These are phyloP conservation scores for Tethya wilhelma DNA, from an alignment of 37 sponge, comb jelly and placozoan species.

Conservation along the genomic window DNA sequence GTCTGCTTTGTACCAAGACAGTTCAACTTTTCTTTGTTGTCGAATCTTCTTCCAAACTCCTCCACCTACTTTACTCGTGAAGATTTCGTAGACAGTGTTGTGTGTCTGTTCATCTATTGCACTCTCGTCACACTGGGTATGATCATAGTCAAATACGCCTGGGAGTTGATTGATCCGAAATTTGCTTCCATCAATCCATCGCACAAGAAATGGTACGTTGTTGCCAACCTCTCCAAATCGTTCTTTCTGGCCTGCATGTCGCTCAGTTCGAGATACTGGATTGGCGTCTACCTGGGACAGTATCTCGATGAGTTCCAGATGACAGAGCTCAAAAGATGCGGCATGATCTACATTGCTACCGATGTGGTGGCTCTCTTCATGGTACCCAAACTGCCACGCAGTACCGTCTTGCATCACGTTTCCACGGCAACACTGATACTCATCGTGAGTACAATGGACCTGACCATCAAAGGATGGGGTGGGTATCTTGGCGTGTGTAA, in stretches of 20 bases:
- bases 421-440: slow-evolving; percentile 50
- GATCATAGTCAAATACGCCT: slow-evolving; percentile 15
- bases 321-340: slow-evolving; percentile 60
- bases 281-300: slow-evolving; percentile 22
- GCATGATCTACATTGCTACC: slow-evolving; percentile 67
- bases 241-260: slow-evolving; percentile 50
- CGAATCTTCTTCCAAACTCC: slow-evolving; percentile 39
- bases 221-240: slow-evolving; percentile 81
- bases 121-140: slow-evolving; percentile 24
- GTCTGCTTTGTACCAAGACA: slow-evolving; percentile 43
- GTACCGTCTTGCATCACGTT: slow-evolving; percentile 78
- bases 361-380: slow-evolving; percentile 80
- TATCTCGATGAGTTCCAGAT: slow-evolving; percentile 45
- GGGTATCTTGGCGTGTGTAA: slow-evolving; percentile 73
- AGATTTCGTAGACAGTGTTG: slow-evolving; percentile 55
- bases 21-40: not conserved
- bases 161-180: slow-evolving; percentile 40
- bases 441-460: slow-evolving; percentile 42
- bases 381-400: slow-evolving; percentile 81
- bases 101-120: slow-evolving; percentile 31
- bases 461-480: slow-evolving; percentile 45
- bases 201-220: slow-evolving; percentile 91
- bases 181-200: slow-evolving; percentile 71
- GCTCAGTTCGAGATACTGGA: slow-evolving; percentile 57
- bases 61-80: slow-evolving; percentile 41